These are phyloP conservation scores for Hycleus phaleratus DNA, from an alignment of 1,140 invertebrate genomes.

Conservation along the genomic window DNA sequence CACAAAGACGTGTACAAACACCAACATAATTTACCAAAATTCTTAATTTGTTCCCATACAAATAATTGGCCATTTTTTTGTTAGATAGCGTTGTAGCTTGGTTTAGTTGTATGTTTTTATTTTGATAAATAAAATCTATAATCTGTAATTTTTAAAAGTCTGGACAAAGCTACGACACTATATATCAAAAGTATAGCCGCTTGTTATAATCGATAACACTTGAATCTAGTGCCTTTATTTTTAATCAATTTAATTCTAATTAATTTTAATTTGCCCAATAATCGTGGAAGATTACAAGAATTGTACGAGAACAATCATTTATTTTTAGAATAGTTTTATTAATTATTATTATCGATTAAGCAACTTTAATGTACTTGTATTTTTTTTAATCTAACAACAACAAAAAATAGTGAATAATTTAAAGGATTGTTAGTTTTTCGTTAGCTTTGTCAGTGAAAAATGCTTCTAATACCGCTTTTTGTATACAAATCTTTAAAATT, in stretches of 20 bases:
- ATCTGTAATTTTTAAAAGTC: too few relatives aligned
- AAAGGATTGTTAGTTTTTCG: too few relatives aligned
- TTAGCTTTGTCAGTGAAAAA: neutral
- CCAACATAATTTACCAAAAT: slow-evolving; percentile 10
- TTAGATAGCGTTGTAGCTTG: neutral
- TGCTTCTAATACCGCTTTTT: neutral
- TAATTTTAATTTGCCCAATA: too few relatives aligned
- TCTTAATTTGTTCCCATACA: neutral
- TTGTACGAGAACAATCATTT: neutral
- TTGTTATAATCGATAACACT: neutral
- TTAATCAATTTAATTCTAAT: neutral
- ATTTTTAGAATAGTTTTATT: neutral
- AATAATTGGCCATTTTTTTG: neutral
- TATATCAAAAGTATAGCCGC: too few relatives aligned
- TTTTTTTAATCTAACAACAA: too few relatives aligned
- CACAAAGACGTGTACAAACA: slow-evolving; percentile 39
- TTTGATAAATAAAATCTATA: too few relatives aligned
- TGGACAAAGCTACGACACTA: too few relatives aligned
- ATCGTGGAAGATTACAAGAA: neutral
- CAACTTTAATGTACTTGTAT: neutral
- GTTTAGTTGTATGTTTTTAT: neutral
- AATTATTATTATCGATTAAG: neutral
- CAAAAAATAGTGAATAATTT: too few relatives aligned
- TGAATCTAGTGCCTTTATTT: neutral
- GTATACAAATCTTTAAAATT: neutral